These are phyloP conservation scores for Epirrhoe alternata DNA, from an alignment of 2,888 invertebrate genomes.

Conservation along the genomic window DNA sequence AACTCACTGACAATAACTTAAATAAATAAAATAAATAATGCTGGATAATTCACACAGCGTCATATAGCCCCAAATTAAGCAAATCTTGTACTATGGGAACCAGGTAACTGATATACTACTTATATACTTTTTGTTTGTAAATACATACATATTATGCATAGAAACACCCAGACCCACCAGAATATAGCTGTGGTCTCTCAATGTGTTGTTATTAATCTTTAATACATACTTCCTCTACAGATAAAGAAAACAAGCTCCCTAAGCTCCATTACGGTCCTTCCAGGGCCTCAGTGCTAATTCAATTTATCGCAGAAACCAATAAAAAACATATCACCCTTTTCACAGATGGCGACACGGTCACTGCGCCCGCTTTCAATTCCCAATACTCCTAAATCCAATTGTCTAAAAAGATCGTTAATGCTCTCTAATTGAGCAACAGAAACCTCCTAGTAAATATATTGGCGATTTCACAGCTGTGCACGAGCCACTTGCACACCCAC, in stretches of 20 bases:
- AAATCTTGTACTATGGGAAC: no score
- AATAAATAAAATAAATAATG: no score
- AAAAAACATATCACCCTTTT: neutral
- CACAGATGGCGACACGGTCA: neutral
- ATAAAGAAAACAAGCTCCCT: neutral
- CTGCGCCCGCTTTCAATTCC: neutral
- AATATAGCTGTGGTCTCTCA: no score
- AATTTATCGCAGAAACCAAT: neutral
- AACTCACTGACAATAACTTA: no score
- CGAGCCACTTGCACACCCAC: constrained; percentile 28
- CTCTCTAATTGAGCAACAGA: constrained; percentile 41
- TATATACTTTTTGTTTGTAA: no score
- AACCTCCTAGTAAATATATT: constrained; percentile 19
- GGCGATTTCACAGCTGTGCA: constrained; percentile 19
- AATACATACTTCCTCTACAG: no score
- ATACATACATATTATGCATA: no score
- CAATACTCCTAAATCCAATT: neutral
- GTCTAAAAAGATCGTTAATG: constrained; percentile 6
- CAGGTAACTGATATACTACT: no score
- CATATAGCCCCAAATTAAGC: no score
- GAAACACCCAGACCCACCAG: no score
- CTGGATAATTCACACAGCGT: no score
- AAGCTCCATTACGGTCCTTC: neutral
- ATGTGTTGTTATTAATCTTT: no score
- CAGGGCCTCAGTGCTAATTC: neutral